Conservation (phyloP, 2,888 invertebrate species). For the Hypomecis atomaria region DNA sequence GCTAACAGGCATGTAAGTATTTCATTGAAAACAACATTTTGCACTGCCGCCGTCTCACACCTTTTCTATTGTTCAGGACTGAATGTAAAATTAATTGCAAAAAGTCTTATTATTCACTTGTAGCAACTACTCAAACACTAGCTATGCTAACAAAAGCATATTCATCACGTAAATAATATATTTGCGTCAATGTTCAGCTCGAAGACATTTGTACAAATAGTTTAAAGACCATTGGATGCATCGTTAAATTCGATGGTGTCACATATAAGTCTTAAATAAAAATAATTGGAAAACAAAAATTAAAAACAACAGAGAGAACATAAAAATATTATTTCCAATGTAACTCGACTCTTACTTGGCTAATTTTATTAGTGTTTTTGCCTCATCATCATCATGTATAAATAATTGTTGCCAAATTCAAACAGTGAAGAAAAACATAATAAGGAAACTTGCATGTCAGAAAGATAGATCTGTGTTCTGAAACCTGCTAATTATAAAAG, state of each 20-base stretch:
- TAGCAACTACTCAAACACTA: slow-evolving; percentile 29
- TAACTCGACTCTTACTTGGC: too few relatives aligned
- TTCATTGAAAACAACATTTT: slow-evolving; percentile 7
- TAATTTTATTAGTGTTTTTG: too few relatives aligned
- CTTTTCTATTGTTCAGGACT: slow-evolving; percentile 10
- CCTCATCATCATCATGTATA: too few relatives aligned
- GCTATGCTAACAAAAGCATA: slow-evolving; percentile 21
- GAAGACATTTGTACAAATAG: slow-evolving; percentile 35
- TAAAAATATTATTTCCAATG: too few relatives aligned
- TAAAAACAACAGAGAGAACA: too few relatives aligned
- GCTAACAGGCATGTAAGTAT: not conserved
- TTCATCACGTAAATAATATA: slow-evolving; percentile 14
- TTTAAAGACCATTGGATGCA: slow-evolving; percentile 7
- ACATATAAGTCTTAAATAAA: too few relatives aligned
- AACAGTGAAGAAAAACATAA: too few relatives aligned
- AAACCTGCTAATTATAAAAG: too few relatives aligned
- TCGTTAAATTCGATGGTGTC: slow-evolving; percentile 2
- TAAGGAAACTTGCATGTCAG: too few relatives aligned
- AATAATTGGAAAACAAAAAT: too few relatives aligned
- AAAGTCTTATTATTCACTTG: slow-evolving; percentile 9
- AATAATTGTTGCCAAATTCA: too few relatives aligned
- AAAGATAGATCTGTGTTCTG: too few relatives aligned
- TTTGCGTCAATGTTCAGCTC: slow-evolving; percentile 23
- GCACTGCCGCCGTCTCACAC: not conserved
- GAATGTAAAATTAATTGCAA: slow-evolving; percentile 35